These are phyloP conservation scores for Catharus fuscescens DNA, from an alignment of 2,113 vertebrate genomes.

Conservation along the genomic window DNA sequence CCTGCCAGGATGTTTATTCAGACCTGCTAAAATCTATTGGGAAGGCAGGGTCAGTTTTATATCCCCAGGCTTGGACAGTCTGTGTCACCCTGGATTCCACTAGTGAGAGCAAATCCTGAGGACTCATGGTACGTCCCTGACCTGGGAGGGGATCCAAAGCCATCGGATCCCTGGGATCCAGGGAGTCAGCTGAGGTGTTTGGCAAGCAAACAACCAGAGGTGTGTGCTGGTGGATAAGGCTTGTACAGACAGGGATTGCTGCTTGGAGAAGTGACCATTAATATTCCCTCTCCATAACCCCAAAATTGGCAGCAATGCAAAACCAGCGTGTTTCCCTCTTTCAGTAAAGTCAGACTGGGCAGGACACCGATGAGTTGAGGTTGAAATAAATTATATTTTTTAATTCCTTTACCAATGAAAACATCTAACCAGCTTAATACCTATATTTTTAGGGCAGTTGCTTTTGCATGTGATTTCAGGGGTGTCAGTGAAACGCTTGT, in stretches of 20 bases:
- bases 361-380: not conserved
- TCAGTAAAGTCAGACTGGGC: not conserved
- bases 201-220: not conserved
- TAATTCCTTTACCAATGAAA: not conserved
- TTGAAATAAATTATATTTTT: not conserved
- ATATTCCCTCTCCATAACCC: not conserved
- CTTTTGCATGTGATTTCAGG: not conserved
- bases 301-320: not conserved
- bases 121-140: not conserved
- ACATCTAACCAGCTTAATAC: not conserved
- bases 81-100: not conserved
- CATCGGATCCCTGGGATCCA: fast-evolving
- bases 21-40: not conserved
- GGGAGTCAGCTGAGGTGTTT: fast-evolving
- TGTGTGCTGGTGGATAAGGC: not conserved
- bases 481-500: not conserved
- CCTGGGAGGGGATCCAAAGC: not conserved
- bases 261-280: not conserved
- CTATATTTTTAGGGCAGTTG: not conserved
- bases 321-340: not conserved
- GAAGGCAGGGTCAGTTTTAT: not conserved
- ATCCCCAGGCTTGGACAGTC: not conserved
- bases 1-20: not conserved
- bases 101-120: not conserved
- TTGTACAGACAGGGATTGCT: not conserved